Evolutionary conservation across 2,797 vertebrate genomes (phyloP).

Genomic region (Alca torda): DNA sequence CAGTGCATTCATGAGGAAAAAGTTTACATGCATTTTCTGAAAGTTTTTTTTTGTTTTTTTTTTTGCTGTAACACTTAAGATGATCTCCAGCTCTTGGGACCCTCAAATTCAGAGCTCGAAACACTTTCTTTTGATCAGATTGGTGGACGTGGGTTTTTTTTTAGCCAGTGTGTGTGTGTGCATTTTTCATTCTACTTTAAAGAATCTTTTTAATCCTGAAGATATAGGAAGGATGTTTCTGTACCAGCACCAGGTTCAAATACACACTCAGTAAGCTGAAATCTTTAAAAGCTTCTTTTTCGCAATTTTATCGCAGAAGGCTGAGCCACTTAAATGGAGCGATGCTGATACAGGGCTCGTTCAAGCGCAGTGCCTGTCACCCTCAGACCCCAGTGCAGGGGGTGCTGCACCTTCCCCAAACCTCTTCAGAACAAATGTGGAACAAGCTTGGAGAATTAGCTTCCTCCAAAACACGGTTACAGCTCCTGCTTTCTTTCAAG

Average conservation of each 20-base stretch:
- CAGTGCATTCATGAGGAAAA: background rate
- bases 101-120: background rate
- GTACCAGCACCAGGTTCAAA: background rate
- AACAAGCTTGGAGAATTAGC: background rate
- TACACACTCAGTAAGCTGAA: background rate
- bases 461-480: background rate
- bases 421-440: background rate
- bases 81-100: background rate
- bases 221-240: background rate
- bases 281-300: background rate
- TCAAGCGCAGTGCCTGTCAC: accelerated
- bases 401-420: background rate
- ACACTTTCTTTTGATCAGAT: background rate
- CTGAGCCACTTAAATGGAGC: accelerated
- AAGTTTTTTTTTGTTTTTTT: background rate
- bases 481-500: background rate
- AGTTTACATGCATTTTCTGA: background rate
- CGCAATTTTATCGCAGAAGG: background rate
- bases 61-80: background rate
- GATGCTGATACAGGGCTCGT: background rate
- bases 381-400: background rate
- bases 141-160: background rate
- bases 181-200: background rate
- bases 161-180: background rate
- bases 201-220: background rate